Base-by-base conservation (phyloP, 2,113 vertebrate species). In the Melanerpes formicivorus region DNA sequence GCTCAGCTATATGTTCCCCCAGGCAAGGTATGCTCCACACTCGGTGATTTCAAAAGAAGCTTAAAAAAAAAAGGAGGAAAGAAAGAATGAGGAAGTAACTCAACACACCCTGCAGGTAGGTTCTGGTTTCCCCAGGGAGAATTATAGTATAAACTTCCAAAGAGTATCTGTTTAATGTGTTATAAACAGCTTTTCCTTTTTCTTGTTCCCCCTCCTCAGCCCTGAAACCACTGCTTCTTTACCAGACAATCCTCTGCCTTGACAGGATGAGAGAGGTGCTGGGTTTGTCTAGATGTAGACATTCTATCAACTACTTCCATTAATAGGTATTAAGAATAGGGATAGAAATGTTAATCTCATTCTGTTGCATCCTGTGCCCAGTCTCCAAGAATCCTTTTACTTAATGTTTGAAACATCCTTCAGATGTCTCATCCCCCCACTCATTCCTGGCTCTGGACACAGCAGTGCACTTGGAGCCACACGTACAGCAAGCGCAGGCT, bases 381-480 rank as follows among this genome's bases (percentile, higher is more conserved):
- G 54, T 76, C 79, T 93, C 65, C 76, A 94, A 22, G 91, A 93
- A 91, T 93, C 54, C 77, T 54, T 12, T 96, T 95, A 85, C 87
- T 91, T 75, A 46, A 95, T 78, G 73, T 72, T 91, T 62, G 90
- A 93, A 93, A 78, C 54, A 84, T 92, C 73, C 81, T 80, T 55
- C 3, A 60, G 76, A 86, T 85, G 91, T 55, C 23, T 52, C 50
- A 52, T 0, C n/a, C 76, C 95, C 80, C 79, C 62, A 77, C 87
- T 91, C 87, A 11, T 87, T 87, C 79, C 95, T 91, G 87, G 72
- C 84, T 40, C 89, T 84, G 84, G 87, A 14, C 72, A 40, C 1
- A 21, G 80, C 77, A 64, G 82, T 1, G 7, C 23, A 8, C 44
- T 54, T 27, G 0, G 42, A 17, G 34, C 40, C 26, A 4, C 6